Conservation (phyloP, 2,888 invertebrate species). For the Scrobipalpa costella region DNA sequence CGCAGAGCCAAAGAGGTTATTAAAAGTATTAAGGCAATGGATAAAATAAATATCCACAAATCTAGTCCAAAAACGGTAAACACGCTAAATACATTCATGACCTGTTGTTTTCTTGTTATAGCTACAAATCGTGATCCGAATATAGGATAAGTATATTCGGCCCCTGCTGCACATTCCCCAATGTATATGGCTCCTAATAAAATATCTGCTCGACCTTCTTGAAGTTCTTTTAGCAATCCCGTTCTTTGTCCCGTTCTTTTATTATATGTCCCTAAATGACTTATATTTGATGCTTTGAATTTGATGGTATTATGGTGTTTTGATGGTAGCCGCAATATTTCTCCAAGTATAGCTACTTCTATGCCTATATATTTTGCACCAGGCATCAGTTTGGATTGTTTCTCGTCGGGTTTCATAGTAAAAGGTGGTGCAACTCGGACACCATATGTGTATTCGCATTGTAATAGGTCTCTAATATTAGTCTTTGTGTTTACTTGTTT, state of each 20-base stretch:
- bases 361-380: slow-evolving; percentile 1
- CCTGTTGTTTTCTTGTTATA: not conserved
- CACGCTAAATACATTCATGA: not conserved
- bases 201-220: slow-evolving; percentile 15
- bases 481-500: not conserved
- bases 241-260: slow-evolving; percentile 8
- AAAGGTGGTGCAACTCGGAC: not conserved
- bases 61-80: not conserved
- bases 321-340: not conserved
- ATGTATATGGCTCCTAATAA: slow-evolving; percentile 19
- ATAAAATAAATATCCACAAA: not conserved
- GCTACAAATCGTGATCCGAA: not conserved
- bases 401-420: not conserved
- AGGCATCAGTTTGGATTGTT: not conserved
- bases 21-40: not conserved
- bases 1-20: not conserved
- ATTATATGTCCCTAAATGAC: slow-evolving; percentile 1
- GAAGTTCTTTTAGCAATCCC: slow-evolving; percentile 19
- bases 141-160: not conserved
- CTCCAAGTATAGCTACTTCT: not conserved
- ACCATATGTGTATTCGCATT: not conserved
- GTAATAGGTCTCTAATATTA: not conserved
- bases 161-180: not conserved
- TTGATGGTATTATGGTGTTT: not conserved
- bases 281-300: not conserved